Conservation (phyloP, 2,888 invertebrate genomes). For the Nephrotoma flavescens region DNA sequence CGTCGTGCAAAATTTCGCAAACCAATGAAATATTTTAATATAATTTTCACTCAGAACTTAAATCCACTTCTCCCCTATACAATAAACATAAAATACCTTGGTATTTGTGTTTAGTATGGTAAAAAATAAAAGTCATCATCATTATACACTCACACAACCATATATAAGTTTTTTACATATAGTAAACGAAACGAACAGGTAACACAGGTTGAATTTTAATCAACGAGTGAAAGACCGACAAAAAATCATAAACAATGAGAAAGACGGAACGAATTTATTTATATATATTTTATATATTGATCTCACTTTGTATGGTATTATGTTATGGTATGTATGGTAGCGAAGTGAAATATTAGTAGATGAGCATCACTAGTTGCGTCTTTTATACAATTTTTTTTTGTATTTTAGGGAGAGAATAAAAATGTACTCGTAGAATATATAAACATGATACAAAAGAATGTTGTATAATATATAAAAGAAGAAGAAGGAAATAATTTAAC, state of each 20-base stretch:
- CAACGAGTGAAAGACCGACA: not conserved
- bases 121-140: not conserved
- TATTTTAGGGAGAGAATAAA: not conserved
- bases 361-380: constrained; percentile 5
- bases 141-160: not conserved
- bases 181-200: constrained; percentile 2
- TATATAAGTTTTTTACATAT: not conserved
- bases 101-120: not conserved
- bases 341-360: not conserved
- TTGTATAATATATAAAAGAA: not conserved
- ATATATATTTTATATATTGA: not conserved
- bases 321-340: not conserved
- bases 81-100: not conserved
- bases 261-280: not conserved
- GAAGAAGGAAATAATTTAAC: constrained; percentile 5
- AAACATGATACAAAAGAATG: not conserved
- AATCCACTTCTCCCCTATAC: not conserved
- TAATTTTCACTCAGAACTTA: not conserved
- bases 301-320: not conserved
- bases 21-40: not conserved
- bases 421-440: not conserved
- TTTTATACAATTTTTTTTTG: not conserved
- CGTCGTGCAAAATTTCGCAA: not conserved
- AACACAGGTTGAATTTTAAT: constrained; percentile 6
- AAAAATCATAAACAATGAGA: not conserved